Conservation (phyloP, 2,888 invertebrate genomes). For the Lithophane semibrunnea region DNA sequence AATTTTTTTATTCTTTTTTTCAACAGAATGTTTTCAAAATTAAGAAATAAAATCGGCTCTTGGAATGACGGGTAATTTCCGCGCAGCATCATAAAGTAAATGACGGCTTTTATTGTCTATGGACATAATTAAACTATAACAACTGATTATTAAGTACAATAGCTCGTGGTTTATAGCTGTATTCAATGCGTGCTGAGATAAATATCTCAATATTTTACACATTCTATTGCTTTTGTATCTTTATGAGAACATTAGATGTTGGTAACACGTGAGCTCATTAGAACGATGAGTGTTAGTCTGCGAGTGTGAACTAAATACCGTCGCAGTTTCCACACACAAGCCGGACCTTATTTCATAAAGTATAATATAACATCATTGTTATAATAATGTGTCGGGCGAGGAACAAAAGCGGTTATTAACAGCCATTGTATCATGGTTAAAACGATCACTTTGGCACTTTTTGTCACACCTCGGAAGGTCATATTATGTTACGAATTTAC, state of each 20-base stretch:
- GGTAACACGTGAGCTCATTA: conserved; percentile 42
- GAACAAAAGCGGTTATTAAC: conserved; percentile 69
- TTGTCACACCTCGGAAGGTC: conserved; percentile 58
- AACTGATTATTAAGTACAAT: conserved; percentile 39
- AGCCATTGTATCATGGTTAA: conserved; percentile 64
- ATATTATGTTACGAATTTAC: conserved; percentile 31
- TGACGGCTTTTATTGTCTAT: conserved; percentile 33
- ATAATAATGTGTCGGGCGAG: conserved; percentile 62
- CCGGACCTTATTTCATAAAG: conserved; percentile 64
- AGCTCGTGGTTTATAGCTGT: conserved; percentile 33
- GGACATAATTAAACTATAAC: conserved; percentile 28
- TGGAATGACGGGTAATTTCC: conserved; percentile 25
- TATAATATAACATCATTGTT: conserved; percentile 67
- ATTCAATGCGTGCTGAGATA: conserved; percentile 34
- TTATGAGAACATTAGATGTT: conserved; percentile 16
- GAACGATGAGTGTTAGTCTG: conserved; percentile 29
- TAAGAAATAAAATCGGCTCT: conserved; percentile 4
- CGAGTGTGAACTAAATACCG: conserved; percentile 53
- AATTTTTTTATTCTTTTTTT: background rate
- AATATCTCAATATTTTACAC: conserved; percentile 41
- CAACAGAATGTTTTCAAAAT: background rate
- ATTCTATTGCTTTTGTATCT: conserved; percentile 28
- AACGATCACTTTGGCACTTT: conserved; percentile 63
- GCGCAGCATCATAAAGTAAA: conserved; percentile 24
- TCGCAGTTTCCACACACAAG: conserved; percentile 57